Conservation (phyloP, 2,797 vertebrate genomes). For the Remorina albescens region DNA sequence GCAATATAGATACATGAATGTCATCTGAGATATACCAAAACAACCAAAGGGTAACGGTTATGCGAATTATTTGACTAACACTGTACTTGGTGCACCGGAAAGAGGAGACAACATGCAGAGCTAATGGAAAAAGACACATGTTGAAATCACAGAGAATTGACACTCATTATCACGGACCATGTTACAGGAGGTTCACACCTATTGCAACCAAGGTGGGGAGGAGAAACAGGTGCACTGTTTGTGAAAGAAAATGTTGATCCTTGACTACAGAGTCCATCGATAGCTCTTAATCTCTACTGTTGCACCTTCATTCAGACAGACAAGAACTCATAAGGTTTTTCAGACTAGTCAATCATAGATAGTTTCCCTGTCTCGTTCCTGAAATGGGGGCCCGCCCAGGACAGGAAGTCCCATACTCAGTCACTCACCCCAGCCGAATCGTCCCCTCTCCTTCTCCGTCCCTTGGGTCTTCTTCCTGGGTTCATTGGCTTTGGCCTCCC, state of each 20-base stretch:
- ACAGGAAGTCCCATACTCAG: neutral
- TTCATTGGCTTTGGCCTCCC: conserved; percentile 81
- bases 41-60: neutral
- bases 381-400: neutral
- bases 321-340: too few species aligned
- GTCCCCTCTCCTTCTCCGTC: conserved; percentile 80
- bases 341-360: neutral
- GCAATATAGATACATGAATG: too few species aligned
- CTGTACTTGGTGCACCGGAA: too few species aligned
- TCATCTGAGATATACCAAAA: too few species aligned
- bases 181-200: too few species aligned
- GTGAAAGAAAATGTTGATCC: neutral
- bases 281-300: neutral
- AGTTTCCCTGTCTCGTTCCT: neutral
- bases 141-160: conserved; percentile 47
- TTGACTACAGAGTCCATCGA: too few species aligned
- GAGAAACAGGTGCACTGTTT: neutral
- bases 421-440: conserved; percentile 86
- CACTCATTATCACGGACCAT: too few species aligned
- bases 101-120: too few species aligned
- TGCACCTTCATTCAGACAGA: too few species aligned
- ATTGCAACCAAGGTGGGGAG: neutral
- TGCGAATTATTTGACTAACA: neutral
- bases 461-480: conserved; percentile 76
- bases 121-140: too few species aligned